These are phyloP conservation scores for Syngnathus floridae DNA, from an alignment of 2,113 vertebrate genomes.

Conservation along the genomic window DNA sequence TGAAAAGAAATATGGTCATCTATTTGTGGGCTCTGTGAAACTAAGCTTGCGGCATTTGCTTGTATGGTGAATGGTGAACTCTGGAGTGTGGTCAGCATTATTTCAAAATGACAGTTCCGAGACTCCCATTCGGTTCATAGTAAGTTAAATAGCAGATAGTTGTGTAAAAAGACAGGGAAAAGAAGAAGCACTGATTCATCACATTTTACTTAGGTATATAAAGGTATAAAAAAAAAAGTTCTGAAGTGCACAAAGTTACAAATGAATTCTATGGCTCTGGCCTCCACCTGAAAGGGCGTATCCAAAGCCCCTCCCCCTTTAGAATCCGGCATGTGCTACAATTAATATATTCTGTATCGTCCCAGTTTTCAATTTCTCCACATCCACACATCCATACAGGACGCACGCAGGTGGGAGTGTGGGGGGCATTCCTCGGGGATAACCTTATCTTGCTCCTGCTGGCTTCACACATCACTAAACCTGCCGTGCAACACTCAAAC, in stretches of 20 bases:
- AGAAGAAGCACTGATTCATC: too few relatives aligned
- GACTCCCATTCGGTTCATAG: not conserved
- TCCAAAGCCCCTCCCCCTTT: too few relatives aligned
- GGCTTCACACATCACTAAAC: slow-evolving; percentile 47
- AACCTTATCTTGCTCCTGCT: slow-evolving; percentile 68
- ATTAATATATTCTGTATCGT: not conserved
- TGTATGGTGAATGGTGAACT: not conserved
- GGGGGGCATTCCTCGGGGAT: slow-evolving; percentile 59
- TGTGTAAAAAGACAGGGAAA: too few relatives aligned
- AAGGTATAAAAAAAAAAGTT: too few relatives aligned
- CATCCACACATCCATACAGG: too few relatives aligned
- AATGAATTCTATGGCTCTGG: too few relatives aligned
- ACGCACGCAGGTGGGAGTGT: slow-evolving; percentile 33
- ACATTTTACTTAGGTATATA: too few relatives aligned
- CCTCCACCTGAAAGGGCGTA: too few relatives aligned
- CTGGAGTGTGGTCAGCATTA: not conserved
- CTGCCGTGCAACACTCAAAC: slow-evolving; percentile 16
- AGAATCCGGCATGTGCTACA: too few relatives aligned
- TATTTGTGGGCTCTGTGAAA: not conserved
- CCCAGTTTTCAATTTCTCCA: not conserved
- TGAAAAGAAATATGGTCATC: not conserved
- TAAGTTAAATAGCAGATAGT: too few relatives aligned
- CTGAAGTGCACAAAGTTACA: too few relatives aligned
- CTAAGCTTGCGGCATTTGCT: not conserved
- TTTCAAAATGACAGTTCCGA: not conserved